phyloP scores from a whole-genome alignment of 2,113 vertebrate genomes.

The Nymphicus hollandicus region DNA sequence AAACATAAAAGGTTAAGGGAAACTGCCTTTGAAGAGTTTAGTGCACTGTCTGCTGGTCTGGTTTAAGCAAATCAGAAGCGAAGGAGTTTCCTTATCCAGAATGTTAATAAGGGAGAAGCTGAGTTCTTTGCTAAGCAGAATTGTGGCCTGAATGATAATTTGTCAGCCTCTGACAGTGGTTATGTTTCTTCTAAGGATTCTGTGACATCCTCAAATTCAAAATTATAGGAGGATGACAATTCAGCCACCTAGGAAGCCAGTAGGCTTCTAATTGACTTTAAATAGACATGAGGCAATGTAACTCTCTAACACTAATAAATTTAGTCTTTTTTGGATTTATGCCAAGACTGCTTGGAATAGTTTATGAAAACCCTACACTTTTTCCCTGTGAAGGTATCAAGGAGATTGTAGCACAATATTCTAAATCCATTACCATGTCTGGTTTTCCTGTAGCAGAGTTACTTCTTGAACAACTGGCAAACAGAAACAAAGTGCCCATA shows the following conservation, averaged over 20 bases:
- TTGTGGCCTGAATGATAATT: slow-evolving; percentile 21
- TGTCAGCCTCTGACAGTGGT: not conserved
- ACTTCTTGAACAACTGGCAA: not conserved
- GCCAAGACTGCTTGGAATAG: not conserved
- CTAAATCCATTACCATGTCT: not conserved
- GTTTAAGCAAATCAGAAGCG: slow-evolving; percentile 50
- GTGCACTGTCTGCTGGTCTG: not conserved
- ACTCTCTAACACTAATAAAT: not conserved
- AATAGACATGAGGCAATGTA: not conserved
- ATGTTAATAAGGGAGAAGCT: slow-evolving; percentile 28
- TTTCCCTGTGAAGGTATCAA: not conserved
- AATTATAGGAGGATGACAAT: not conserved
- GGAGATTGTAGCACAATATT: not conserved
- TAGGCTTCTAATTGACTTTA: not conserved
- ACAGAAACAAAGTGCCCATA: not conserved
- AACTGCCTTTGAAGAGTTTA: slow-evolving; percentile 38
- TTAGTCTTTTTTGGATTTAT: not conserved
- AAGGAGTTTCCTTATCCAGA: slow-evolving; percentile 42
- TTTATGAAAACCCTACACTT: fast-evolving
- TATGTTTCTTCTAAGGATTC: not conserved
- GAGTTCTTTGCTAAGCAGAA: slow-evolving; percentile 8
- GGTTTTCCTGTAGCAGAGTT: not conserved
- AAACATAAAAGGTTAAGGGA: slow-evolving; percentile 1
- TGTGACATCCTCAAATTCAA: not conserved
- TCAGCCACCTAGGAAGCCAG: not conserved